Evolutionary conservation across 2,888 invertebrate species (phyloP).

Genomic region (Hermodice carunculata): DNA sequence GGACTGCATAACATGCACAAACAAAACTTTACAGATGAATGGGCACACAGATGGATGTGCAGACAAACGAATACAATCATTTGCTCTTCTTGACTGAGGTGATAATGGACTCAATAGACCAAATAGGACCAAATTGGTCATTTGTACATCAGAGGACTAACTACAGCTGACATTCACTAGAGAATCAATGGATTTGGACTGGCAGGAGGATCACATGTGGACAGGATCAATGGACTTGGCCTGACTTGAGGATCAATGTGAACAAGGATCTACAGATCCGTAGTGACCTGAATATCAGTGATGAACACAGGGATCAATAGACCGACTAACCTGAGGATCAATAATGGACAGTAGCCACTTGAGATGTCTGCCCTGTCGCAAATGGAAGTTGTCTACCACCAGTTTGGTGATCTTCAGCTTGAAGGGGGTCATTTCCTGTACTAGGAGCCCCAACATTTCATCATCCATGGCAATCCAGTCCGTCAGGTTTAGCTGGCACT

Average conservation of each 20-base stretch:
- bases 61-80: no score
- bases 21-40: no score
- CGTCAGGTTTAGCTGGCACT: constrained; percentile 16
- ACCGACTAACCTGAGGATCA: constrained; percentile 16
- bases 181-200: no score
- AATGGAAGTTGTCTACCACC: constrained; percentile 23
- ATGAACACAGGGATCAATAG: background rate
- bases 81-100: no score
- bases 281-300: background rate
- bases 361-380: background rate
- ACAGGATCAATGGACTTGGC: background rate
- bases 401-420: constrained; percentile 16
- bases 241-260: background rate
- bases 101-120: no score
- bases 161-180: no score
- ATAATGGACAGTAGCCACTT: constrained; percentile 20
- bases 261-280: background rate
- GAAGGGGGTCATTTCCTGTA: constrained; percentile 16
- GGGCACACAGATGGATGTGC: no score
- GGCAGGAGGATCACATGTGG: background rate
- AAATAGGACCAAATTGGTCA: no score
- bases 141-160: no score
- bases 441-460: constrained; percentile 21
- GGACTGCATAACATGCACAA: no score
- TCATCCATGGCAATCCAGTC: constrained; percentile 28